Base-by-base conservation (phyloP, 2,888 invertebrate genomes). In the Boloria euphrosyne region DNA sequence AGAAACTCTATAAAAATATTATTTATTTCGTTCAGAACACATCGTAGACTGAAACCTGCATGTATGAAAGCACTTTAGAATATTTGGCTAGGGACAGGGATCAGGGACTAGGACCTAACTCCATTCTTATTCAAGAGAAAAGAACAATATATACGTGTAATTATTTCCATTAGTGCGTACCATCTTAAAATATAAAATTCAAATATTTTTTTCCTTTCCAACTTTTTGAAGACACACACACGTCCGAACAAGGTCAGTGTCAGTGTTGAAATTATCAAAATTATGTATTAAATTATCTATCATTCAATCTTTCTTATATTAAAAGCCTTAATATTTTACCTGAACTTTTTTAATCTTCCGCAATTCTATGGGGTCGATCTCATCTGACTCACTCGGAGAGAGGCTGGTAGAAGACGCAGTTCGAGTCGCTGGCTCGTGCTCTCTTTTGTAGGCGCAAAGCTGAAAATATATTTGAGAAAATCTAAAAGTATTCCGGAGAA, bases 261-360 rank as follows among this genome's bases (percentile, higher is more conserved):
- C n/a, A 3, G 22, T 31, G 6, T 31, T 31, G 31, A 31, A 31
- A 31, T 31, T 1, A 31, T 31, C 6, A 31, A 6, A 31, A 38
- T 38, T 2, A 38, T 31, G 31, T 10, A 38, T 38, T 38, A 31
- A 31, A 38, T 38, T 38, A 38, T 38, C 10, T 38, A 10, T 38
- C 31, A 10, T 38, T 38, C 10, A 38, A 38, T 38, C 10, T 2
- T 38, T 38, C 31, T 7, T 38, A 38, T 38, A 10, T 38, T 38
- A 38, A 38, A 10, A 31, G 5, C 31, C n/a, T n/a, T 22, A 44
- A n/a, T 14, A 16, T 22, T 47, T 71, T 75, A 92, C 92, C 84
- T 92, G 92, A 17, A 95, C 95, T 89, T 96, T 96, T 86, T 97
- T 97, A 74, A 98, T 97, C 90, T 98, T 98, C 71, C 94, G 93